Percentiles rank a stretch among this genome's conserved stretches.
These are phyloP conservation scores for Molossus alvarezi DNA, from an alignment of 2,797 vertebrate genomes.

Conservation along the genomic window DNA sequence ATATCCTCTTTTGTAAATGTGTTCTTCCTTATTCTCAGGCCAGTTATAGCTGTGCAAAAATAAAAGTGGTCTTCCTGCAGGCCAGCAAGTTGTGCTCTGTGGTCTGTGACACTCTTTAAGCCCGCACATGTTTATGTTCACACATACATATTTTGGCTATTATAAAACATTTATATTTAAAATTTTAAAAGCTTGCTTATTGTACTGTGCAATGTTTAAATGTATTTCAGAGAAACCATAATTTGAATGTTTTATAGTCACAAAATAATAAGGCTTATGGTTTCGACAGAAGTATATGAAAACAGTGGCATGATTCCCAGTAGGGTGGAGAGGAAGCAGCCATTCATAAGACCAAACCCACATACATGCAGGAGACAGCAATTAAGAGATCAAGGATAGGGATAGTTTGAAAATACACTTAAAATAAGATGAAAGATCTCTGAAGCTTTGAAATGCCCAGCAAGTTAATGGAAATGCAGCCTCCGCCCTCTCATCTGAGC, in stretches of 20 bases:
- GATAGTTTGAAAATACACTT: constrained; percentile 64
- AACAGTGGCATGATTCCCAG: not conserved
- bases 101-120: not conserved
- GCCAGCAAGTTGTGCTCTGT: not conserved
- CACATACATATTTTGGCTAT: not conserved
- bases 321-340: not conserved
- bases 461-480: constrained; percentile 61
- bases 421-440: constrained; percentile 67
- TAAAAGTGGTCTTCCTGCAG: constrained; percentile 5
- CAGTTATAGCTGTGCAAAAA: constrained; percentile 54
- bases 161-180: constrained; percentile 57
- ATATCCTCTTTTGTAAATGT: constrained; percentile 42
- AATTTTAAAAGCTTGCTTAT: constrained; percentile 67
- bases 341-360: constrained; percentile 48
- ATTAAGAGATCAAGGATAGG: constrained; percentile 39
- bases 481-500: constrained; percentile 60
- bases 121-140: not conserved
- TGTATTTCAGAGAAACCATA: not conserved
- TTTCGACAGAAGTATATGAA: constrained; percentile 51
- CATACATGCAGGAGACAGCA: not conserved
- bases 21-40: constrained; percentile 61
- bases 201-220: not conserved
- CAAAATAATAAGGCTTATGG: constrained; percentile 42
- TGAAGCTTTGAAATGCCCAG: constrained; percentile 60
- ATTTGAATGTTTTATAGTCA: constrained; percentile 49